Evolutionary conservation across 92 coral and sea anemone species (phyloP).

Genomic region (Palythoa heliodiscus): DNA sequence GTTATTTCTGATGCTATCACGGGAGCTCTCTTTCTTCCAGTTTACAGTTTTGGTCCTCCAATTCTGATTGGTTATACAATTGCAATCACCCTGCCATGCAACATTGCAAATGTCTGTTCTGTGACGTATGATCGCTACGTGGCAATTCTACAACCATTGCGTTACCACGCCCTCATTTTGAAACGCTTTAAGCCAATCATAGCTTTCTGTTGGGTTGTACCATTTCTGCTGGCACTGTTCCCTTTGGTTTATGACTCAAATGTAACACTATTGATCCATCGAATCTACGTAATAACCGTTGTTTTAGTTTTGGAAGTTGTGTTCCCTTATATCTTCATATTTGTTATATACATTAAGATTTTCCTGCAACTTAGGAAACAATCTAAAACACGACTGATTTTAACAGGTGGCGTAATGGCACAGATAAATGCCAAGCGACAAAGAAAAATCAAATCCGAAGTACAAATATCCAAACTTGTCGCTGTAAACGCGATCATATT

Average conservation of each 20-base stretch:
- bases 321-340: constrained; percentile 13
- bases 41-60: background rate
- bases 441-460: background rate
- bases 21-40: constrained; percentile 5
- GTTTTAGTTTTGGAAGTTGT: background rate
- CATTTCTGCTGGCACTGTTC: background rate
- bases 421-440: background rate
- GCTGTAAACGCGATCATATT: background rate
- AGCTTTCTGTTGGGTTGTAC: constrained; percentile 8
- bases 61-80: background rate
- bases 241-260: constrained; percentile 15
- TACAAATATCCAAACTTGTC: background rate
- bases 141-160: constrained; percentile 5
- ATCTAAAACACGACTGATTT: background rate
- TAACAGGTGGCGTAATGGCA: background rate
- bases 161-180: background rate
- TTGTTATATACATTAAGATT: constrained; percentile 1
- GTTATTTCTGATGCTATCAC: constrained; percentile 26
- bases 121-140: constrained; percentile 30
- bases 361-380: background rate
- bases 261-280: background rate
- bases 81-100: constrained; percentile 6
- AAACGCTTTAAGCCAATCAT: constrained; percentile 12
- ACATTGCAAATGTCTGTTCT: constrained; percentile 24
- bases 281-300: constrained; percentile 6